Percentiles rank a stretch among this genome's conserved stretches.
Conservation (phyloP, 2,888 invertebrate genomes). For the Rhorus exstirpatorius region DNA sequence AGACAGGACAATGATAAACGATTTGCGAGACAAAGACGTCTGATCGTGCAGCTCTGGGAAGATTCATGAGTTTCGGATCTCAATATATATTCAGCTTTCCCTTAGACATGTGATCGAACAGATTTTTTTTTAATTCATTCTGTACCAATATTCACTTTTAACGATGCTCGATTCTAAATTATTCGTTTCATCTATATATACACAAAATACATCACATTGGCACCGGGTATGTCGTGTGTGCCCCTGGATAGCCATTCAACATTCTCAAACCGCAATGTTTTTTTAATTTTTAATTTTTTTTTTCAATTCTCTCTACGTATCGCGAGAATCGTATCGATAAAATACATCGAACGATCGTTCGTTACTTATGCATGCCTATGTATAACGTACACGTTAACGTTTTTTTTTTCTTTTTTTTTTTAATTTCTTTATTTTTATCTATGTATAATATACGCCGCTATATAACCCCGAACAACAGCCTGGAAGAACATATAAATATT, state of each 20-base stretch:
- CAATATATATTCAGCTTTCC: constrained; percentile 62
- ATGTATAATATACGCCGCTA: constrained; percentile 43
- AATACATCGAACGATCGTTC: constrained; percentile 57
- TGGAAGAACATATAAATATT: constrained; percentile 69
- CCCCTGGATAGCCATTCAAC: constrained; percentile 79
- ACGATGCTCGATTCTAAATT: constrained; percentile 66
- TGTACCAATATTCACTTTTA: constrained; percentile 57
- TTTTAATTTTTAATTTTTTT: constrained; percentile 38
- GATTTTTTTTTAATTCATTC: constrained; percentile 57
- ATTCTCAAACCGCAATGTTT: constrained; percentile 58
- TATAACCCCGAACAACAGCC: constrained; percentile 64
- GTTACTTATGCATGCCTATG: constrained; percentile 32
- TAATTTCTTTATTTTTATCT: constrained; percentile 19
- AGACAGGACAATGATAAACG: constrained; percentile 23
- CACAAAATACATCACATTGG: constrained; percentile 83
- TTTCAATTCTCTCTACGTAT: constrained; percentile 14
- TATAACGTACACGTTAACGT: constrained; percentile 39
- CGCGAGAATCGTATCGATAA: constrained; percentile 54
- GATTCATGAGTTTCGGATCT: constrained; percentile 53
- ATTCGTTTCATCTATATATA: constrained; percentile 79
- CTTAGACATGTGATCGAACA: constrained; percentile 62
- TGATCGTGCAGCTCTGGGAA: constrained; percentile 30
- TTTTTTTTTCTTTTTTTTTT: constrained; percentile 34
- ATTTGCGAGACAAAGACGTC: constrained; percentile 10
- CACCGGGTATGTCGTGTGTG: constrained; percentile 78